Conservation (phyloP, 53 echinoderm and acorn worm genomes). For the Astropecten irregularis region DNA sequence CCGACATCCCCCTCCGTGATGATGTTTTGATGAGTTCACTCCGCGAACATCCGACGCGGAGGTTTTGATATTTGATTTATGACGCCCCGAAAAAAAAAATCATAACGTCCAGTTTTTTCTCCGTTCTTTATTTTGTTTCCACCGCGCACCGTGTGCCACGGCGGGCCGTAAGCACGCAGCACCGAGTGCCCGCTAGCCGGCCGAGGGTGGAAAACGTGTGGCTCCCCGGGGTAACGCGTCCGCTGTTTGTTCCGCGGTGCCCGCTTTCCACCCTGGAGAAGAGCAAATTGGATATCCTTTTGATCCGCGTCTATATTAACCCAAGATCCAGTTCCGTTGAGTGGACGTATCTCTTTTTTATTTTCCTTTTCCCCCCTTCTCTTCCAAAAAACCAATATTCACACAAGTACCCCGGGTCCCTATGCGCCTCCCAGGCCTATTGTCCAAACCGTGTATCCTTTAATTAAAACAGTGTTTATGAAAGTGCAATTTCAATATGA, state of each 20-base stretch:
- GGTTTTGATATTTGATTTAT: conserved; percentile 56
- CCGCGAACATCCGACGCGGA: too few relatives aligned
- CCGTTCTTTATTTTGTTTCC: background rate
- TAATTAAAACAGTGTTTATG: conserved; percentile 45
- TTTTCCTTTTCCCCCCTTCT: too few relatives aligned
- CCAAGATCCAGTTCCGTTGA: conserved; percentile 24
- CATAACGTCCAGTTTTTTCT: background rate
- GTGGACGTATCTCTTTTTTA: background rate
- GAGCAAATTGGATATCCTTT: conserved; percentile 34
- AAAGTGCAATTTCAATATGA: conserved; percentile 30
- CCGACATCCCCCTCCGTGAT: background rate
- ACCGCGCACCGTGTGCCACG: too few relatives aligned
- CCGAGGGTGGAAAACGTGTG: conserved; percentile 9
- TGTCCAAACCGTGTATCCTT: conserved; percentile 26
- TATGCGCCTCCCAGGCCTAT: background rate
- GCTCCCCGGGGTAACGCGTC: conserved; percentile 43
- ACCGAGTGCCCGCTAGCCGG: background rate
- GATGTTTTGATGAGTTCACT: background rate
- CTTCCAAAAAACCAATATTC: background rate
- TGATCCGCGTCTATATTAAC: conserved; percentile 27
- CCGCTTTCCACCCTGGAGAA: background rate
- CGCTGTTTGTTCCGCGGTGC: conserved; percentile 43
- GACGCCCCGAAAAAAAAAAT: background rate
- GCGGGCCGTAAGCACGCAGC: conserved; percentile 20
- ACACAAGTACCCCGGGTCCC: background rate